phyloP scores from a whole-genome alignment of 2,888 invertebrate genomes.

The Tachina grossa region DNA sequence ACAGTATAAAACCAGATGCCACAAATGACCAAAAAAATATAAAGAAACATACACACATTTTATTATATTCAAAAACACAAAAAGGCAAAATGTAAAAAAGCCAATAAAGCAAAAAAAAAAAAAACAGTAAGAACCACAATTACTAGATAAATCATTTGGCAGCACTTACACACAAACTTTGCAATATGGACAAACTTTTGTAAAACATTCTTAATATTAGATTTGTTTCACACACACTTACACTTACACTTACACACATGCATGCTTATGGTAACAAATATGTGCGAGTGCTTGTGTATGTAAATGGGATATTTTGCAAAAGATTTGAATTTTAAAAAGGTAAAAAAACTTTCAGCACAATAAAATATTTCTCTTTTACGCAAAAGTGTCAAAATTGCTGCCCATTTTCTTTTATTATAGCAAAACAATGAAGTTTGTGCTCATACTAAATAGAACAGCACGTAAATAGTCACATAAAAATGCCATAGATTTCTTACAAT shows the following conservation, averaged over 20 bases:
- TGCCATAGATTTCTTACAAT: conserved; percentile 66
- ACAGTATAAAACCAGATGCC: conserved; percentile 63
- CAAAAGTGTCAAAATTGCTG: conserved; percentile 56
- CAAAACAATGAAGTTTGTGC: conserved; percentile 67
- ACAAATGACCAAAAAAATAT: conserved; percentile 62
- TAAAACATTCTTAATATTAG: conserved; percentile 61
- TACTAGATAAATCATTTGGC: conserved; percentile 71
- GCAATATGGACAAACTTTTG: conserved; percentile 44
- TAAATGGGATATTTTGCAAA: conserved; percentile 41
- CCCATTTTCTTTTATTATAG: conserved; percentile 48
- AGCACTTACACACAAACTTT: conserved; percentile 27
- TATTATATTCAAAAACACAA: conserved; percentile 29
- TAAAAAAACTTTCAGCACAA: conserved; percentile 35
- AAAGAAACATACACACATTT: conserved; percentile 31
- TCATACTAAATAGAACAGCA: conserved; percentile 33
- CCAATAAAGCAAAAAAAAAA: conserved; percentile 9
- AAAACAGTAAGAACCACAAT: conserved; percentile 59
- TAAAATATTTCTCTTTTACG: conserved; percentile 32
- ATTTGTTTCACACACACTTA: conserved; percentile 14
- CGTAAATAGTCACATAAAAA: conserved; percentile 70
- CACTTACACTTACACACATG: not conserved
- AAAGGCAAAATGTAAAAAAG: conserved; percentile 1
- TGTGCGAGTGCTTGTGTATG: not conserved
- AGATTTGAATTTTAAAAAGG: conserved; percentile 64
- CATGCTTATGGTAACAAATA: not conserved